These are phyloP conservation scores for Sebastes vulpes DNA, from an alignment of 2,797 vertebrate species.

Conservation along the genomic window DNA sequence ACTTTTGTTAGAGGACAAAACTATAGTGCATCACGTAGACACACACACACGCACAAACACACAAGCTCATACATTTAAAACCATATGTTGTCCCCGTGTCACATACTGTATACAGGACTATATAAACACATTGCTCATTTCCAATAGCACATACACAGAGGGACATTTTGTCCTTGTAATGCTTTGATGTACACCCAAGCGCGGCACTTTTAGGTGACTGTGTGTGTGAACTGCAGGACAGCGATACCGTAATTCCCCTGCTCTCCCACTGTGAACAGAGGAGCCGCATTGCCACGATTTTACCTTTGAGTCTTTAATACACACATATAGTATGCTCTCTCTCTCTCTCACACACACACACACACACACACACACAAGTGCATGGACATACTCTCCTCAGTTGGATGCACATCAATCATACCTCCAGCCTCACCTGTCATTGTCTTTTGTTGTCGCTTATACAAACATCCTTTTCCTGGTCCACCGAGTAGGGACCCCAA, in stretches of 20 bases:
- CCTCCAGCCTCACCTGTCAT: slow-evolving; percentile 60
- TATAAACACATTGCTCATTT: slow-evolving; percentile 26
- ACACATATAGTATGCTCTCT: not conserved
- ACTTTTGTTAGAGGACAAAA: slow-evolving; percentile 46
- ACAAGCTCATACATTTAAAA: not conserved
- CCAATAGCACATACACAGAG: slow-evolving; percentile 15
- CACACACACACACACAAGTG: not conserved
- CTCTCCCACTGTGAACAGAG: slow-evolving; percentile 55
- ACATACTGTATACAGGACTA: not conserved
- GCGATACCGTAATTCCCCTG: slow-evolving; percentile 45
- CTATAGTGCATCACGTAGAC: not conserved
- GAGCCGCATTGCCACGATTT: slow-evolving; percentile 30
- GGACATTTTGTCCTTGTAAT: slow-evolving; percentile 45
- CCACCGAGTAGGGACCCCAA: slow-evolving; percentile 67
- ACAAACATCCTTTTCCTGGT: slow-evolving; percentile 51
- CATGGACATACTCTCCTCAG: not conserved
- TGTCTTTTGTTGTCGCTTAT: slow-evolving; percentile 61
- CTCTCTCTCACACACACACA: not conserved
- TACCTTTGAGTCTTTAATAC: slow-evolving; percentile 35
- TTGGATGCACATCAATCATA: slow-evolving; percentile 73
- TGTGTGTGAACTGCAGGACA: slow-evolving; percentile 41
- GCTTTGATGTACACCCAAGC: slow-evolving; percentile 42
- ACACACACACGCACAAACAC: not conserved
- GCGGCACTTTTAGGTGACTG: slow-evolving; percentile 12
- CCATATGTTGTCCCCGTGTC: not conserved